A percentile compares a stretch with the other conserved stretches of the same genome.
These are phyloP conservation scores for Leucophora obtusa DNA, from an alignment of 2,888 invertebrate species.

Conservation along the genomic window DNA sequence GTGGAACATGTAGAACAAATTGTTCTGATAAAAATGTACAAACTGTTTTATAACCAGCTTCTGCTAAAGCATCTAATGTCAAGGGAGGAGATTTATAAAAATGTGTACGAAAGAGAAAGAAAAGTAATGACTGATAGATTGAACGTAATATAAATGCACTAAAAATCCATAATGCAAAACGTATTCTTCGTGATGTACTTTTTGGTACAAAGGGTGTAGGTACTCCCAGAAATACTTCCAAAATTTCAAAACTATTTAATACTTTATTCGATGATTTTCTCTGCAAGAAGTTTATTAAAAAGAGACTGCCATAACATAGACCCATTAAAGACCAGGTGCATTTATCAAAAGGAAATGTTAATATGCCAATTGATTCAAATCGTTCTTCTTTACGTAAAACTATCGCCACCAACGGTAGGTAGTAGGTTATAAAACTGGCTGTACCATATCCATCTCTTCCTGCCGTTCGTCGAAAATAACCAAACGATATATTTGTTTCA, in stretches of 20 bases:
- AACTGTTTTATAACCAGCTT: conserved; percentile 16
- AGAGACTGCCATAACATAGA: background rate
- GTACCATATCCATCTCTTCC: conserved; percentile 54
- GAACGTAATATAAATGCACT: conserved; percentile 39
- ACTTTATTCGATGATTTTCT: background rate
- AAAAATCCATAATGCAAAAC: conserved; percentile 20
- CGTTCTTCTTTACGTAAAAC: conserved; percentile 62
- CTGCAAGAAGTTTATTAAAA: background rate
- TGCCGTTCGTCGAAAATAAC: conserved; percentile 65
- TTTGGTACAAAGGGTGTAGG: background rate
- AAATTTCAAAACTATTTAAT: conserved; percentile 7
- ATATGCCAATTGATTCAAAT: conserved; percentile 59
- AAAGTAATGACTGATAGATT: conserved; percentile 44
- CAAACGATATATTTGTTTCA: conserved; percentile 68
- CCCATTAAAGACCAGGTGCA: conserved; percentile 65
- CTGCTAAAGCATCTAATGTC: conserved; percentile 19
- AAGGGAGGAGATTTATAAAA: conserved; percentile 21
- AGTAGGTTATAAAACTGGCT: conserved; percentile 67
- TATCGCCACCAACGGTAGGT: conserved; percentile 65
- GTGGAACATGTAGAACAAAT: conserved; percentile 15
- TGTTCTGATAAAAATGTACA: background rate
- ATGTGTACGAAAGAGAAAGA: conserved; percentile 34
- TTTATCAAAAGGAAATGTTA: conserved; percentile 66
- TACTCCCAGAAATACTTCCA: conserved; percentile 40
- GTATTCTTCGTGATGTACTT: background rate